A percentile compares a stretch with the other conserved stretches of the same genome.
phyloP scores from a whole-genome alignment of 2,888 invertebrate genomes.

The Pyrrhia umbra region DNA sequence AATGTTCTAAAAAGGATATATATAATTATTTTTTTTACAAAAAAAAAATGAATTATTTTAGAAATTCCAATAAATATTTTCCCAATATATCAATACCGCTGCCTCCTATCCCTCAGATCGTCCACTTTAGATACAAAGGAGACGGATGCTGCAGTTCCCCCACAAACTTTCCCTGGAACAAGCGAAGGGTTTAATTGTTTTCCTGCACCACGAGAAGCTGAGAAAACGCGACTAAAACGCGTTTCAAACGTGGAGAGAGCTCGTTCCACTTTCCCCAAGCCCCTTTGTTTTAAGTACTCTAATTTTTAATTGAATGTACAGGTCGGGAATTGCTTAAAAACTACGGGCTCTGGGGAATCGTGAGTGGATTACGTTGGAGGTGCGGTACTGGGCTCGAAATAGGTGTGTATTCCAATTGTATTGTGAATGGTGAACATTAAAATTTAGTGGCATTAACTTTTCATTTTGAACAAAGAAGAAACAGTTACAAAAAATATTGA shows the following conservation, averaged over 20 bases:
- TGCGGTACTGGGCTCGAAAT: constrained; percentile 31
- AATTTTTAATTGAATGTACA: constrained; percentile 82
- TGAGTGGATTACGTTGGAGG: constrained; percentile 49
- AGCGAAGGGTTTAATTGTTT: constrained; percentile 88
- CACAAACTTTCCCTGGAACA: constrained; percentile 81
- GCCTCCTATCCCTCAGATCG: constrained; percentile 60
- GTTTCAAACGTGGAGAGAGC: constrained; percentile 68
- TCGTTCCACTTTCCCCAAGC: constrained; percentile 72
- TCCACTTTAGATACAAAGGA: constrained; percentile 77
- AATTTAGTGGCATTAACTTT: background rate
- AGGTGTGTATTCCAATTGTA: constrained; percentile 31
- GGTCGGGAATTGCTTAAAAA: constrained; percentile 62
- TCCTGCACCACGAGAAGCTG: constrained; percentile 78
- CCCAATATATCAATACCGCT: constrained; percentile 56
- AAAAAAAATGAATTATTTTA: background rate
- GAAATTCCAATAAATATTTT: background rate
- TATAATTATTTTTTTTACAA: background rate
- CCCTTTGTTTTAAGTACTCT: constrained; percentile 80
- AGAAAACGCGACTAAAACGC: constrained; percentile 80
- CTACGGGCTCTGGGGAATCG: constrained; percentile 46
- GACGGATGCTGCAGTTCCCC: constrained; percentile 78
- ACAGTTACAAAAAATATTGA: background rate
- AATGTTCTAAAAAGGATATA: background rate
- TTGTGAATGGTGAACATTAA: background rate
- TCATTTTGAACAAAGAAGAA: background rate